Evolutionary conservation across 2,113 vertebrate genomes (phyloP).

Genomic region (Abramis brama): DNA sequence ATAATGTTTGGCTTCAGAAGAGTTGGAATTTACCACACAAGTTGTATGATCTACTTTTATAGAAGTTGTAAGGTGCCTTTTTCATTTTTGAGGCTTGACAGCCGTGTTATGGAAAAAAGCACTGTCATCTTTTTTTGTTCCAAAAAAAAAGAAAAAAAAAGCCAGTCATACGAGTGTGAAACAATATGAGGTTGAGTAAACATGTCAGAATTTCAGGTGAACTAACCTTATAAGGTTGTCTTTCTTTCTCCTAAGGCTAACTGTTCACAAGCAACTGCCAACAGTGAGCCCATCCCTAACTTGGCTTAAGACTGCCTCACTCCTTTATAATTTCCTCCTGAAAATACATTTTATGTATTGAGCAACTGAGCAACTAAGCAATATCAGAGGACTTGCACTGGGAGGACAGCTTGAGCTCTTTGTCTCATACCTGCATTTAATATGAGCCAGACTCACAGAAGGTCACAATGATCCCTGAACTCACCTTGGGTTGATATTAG

Average conservation of each 20-base stretch:
- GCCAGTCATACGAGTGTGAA: neutral
- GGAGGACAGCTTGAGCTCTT: neutral
- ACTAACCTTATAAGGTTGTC: constrained; percentile 3
- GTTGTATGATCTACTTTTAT: neutral
- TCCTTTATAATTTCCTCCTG: neutral
- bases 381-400: neutral
- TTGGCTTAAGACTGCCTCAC: neutral
- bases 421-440: neutral
- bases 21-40: neutral
- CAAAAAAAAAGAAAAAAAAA: neutral
- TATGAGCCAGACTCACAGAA: neutral
- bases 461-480: neutral
- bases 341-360: neutral
- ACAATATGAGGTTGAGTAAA: neutral
- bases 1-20: neutral
- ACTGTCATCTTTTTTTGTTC: neutral
- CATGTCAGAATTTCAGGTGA: constrained; percentile 18
- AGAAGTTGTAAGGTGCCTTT: neutral
- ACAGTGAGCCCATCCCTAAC: constrained; percentile 7
- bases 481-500: too few species aligned
- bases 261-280: neutral
- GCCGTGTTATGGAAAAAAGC: neutral
- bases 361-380: neutral
- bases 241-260: constrained; percentile 2
- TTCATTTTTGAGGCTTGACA: neutral